Evolutionary conservation across 1,140 invertebrate species (phyloP).

Genomic region (Cheumatopsyche charites): DNA sequence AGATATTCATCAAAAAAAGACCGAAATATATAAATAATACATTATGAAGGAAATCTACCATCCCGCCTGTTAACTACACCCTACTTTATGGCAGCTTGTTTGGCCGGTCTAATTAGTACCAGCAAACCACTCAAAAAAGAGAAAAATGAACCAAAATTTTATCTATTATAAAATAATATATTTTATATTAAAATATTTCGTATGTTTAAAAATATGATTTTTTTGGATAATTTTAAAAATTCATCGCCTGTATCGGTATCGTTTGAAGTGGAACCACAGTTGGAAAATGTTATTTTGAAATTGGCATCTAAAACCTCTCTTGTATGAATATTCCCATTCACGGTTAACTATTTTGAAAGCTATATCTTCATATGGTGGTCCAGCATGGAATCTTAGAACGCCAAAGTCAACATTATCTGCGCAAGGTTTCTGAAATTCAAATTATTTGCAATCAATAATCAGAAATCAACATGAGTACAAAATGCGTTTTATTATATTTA

Average conservation of each 20-base stretch:
- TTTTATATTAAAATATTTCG: background rate
- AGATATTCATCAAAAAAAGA: no score
- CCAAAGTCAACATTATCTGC: conserved; percentile 95
- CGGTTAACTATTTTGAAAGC: conserved; percentile 99
- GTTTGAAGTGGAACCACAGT: conserved; percentile 98
- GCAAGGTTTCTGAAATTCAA: conserved; percentile 77
- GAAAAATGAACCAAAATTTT: no score
- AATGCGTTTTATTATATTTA: conserved; percentile 55
- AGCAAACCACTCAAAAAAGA: no score
- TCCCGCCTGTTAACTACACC: no score
- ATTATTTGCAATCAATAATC: background rate
- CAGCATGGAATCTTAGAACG: conserved; percentile 92
- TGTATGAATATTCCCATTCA: conserved; percentile 99
- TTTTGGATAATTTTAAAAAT: background rate
- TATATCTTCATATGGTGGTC: conserved; percentile 99
- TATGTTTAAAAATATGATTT: background rate
- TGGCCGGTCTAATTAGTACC: no score
- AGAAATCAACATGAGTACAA: background rate
- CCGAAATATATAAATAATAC: no score
- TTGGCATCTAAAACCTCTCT: conserved; percentile 96
- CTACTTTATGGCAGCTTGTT: no score
- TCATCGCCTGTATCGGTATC: conserved; percentile 94
- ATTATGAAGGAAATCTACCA: no score
- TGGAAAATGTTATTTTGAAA: conserved; percentile 99
- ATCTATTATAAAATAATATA: no score